These are phyloP conservation scores for Crambe crambe DNA, from an alignment of 37 sponge, comb jelly and placozoan species.

Conservation along the genomic window DNA sequence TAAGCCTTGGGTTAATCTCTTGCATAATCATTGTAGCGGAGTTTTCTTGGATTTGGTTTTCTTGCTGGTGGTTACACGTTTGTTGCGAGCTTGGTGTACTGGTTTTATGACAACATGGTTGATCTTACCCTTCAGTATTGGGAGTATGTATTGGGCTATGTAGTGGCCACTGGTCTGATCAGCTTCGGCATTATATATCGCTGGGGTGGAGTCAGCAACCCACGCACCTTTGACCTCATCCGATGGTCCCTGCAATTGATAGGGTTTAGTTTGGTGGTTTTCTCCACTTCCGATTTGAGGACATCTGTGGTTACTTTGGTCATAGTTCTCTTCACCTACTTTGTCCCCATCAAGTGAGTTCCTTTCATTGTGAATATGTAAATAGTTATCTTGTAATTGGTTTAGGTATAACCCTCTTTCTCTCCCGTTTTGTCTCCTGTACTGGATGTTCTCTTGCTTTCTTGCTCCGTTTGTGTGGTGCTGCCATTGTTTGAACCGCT, in stretches of 20 bases:
- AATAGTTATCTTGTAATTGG: neutral
- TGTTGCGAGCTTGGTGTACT: constrained; percentile 29
- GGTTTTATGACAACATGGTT: constrained; percentile 27
- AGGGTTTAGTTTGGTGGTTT: constrained; percentile 33
- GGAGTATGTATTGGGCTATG: constrained; percentile 43
- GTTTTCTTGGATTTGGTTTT: constrained; percentile 41
- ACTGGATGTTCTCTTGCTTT: neutral
- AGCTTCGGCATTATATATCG: constrained; percentile 75
- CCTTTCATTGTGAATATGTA: neutral
- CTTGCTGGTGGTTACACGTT: constrained; percentile 48
- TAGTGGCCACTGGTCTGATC: constrained; percentile 42
- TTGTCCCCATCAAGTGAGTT: neutral
- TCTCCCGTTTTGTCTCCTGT: neutral
- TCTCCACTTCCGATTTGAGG: constrained; percentile 15
- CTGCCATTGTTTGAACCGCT: neutral
- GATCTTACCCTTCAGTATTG: constrained; percentile 31
- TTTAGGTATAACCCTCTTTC: constrained; percentile 15
- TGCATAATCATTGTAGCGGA: constrained; percentile 22
- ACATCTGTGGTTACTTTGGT: constrained; percentile 13
- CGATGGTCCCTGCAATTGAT: constrained; percentile 69
- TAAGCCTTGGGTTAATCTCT: too few species aligned
- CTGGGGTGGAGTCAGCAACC: constrained; percentile 21
- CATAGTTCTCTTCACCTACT: neutral
- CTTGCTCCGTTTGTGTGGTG: neutral
- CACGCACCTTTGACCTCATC: constrained; percentile 54